Percentiles rank a stretch among this genome's conserved stretches.
phyloP scores from a whole-genome alignment of 1,140 invertebrate genomes.

The Archivesica marissinica region DNA sequence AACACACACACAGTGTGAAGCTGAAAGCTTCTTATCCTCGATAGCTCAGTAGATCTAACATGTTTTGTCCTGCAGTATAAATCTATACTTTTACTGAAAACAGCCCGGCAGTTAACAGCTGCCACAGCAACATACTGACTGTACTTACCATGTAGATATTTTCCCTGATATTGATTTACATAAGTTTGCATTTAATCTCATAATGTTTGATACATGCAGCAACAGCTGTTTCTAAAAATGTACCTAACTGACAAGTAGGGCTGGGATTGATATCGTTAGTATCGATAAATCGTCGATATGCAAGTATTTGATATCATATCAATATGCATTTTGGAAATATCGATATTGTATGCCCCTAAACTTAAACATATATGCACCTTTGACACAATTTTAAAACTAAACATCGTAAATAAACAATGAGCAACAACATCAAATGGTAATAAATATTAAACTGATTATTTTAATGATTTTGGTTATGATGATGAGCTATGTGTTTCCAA shows the following conservation, averaged over 20 bases:
- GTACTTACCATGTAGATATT: background rate
- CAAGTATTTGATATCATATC: background rate
- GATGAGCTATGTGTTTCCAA: too few relatives aligned
- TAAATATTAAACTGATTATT: too few relatives aligned
- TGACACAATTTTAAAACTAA: too few relatives aligned
- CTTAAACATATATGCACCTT: too few relatives aligned
- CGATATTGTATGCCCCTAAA: background rate
- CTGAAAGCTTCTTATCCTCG: too few relatives aligned
- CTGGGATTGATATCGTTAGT: too few relatives aligned
- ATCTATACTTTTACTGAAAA: background rate
- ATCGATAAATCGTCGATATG: background rate
- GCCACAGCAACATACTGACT: background rate
- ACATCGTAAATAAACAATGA: too few relatives aligned
- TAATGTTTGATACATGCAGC: background rate
- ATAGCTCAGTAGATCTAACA: too few relatives aligned
- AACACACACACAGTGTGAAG: background rate
- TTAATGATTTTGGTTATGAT: too few relatives aligned
- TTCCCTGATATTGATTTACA: slow-evolving; percentile 6
- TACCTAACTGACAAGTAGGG: too few relatives aligned
- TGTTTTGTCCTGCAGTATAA: background rate
- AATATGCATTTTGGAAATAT: background rate
- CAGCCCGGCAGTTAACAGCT: background rate
- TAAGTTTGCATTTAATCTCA: slow-evolving; percentile 10
- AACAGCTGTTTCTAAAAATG: slow-evolving; percentile 16
- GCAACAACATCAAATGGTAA: too few relatives aligned